Base-by-base conservation (phyloP, 2,888 invertebrate genomes). In the Andrena minutula region DNA sequence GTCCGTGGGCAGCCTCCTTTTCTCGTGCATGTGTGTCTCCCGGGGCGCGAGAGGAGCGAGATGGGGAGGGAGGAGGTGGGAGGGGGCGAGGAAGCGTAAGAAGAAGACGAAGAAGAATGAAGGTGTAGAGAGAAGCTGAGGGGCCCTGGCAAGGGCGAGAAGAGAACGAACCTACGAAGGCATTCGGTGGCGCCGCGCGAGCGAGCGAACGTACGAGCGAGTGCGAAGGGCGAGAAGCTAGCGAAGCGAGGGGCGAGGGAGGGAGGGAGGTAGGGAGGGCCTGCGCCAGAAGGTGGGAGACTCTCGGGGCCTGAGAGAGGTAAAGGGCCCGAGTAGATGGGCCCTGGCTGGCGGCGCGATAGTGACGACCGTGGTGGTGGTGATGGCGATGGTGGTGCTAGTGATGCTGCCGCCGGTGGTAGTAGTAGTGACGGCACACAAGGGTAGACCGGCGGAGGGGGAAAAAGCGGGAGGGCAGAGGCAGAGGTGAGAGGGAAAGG, bases 291-390 rank as follows among this genome's bases (percentile, higher is more conserved):
- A 53, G 74, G 74, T 71, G 83, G 79, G 75, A 56, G 76, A 41
- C 30, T 71, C 60, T 68, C 61, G 66, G 58, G 75, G 56, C 53
- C 66, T 70, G 78, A 41, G 85, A 83, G 87, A 89, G 89, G 83
- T 82, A 87, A 84, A 88, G 88, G 89, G 89, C 89, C 88, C 85
- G 41, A 83, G 87, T 88, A 88, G 90, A 90, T 89, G 89, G 88
- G 86, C 83, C 88, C 85, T 49, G 87, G 75, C 85, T 63, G 87
- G 75, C 75, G 77, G 84, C 72, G 88, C 86, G 79, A 83, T 79
- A 88, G 87, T 75, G 82, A 84, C 86, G 84, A 80, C 63, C 79
- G 20, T 75, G 64, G 66, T 61, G 73, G 61, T 71, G 65, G n/a
- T 68, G 64, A 58, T 70, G 58, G 51, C 35, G 41, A 41, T 56